Evolutionary conservation across 23 tunicate species (phyloP).

Genomic region (Aplidium turbinatum): DNA sequence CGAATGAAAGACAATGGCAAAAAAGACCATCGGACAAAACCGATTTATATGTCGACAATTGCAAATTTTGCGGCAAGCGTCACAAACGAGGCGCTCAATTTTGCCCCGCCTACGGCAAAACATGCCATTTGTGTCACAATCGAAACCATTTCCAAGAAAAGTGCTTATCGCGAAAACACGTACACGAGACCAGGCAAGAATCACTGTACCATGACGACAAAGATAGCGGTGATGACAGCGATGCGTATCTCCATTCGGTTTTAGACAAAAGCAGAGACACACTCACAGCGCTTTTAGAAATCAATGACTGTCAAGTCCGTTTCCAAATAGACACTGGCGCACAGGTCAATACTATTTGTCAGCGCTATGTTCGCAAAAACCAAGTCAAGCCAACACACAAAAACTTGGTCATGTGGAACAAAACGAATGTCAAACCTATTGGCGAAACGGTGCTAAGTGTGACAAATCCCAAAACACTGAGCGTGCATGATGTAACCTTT

Average conservation of each 20-base stretch:
- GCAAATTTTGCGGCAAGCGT: slow-evolving; percentile 9
- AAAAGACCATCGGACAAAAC: not conserved
- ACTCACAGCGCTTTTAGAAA: slow-evolving; percentile 15
- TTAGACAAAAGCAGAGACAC: not conserved
- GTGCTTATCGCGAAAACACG: not conserved
- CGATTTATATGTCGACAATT: not conserved
- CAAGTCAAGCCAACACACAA: slow-evolving; percentile 9
- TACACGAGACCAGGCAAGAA: not conserved
- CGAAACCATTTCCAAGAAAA: slow-evolving; percentile 11
- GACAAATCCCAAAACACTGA: not conserved
- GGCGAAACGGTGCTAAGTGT: slow-evolving; percentile 15
- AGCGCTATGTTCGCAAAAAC: slow-evolving; percentile 11
- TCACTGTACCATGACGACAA: not conserved
- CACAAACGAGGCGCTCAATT: not conserved
- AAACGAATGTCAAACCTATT: slow-evolving; percentile 25
- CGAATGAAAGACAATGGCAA: not conserved
- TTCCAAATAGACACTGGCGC: slow-evolving; percentile 33
- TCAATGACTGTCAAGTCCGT: slow-evolving; percentile 12
- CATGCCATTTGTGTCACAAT: not conserved
- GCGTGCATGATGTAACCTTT: not conserved
- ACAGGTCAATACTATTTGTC: slow-evolving; percentile 32
- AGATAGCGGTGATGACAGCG: not conserved
- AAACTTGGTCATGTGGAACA: slow-evolving; percentile 27
- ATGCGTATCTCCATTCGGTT: slow-evolving; percentile 14
- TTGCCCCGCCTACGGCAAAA: slow-evolving; percentile 24